Conservation (phyloP, 92 coral and sea anemone genomes). For the Zoanthus solanderi region DNA sequence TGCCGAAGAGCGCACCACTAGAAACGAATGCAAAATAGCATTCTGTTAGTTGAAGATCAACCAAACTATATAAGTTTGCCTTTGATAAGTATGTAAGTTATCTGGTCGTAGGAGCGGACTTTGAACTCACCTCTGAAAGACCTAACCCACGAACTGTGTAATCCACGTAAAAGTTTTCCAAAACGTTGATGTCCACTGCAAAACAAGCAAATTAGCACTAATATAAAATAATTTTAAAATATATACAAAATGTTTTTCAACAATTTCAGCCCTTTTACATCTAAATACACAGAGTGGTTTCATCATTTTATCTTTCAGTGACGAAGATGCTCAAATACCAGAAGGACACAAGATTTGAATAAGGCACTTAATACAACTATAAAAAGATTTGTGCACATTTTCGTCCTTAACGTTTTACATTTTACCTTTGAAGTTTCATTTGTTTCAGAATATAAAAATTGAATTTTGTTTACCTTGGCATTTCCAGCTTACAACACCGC, state of each 20-base stretch:
- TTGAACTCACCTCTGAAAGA: not conserved
- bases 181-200: conserved; percentile 7
- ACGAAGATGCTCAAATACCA: too few species aligned
- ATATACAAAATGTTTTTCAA: too few species aligned
- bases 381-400: not conserved
- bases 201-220: not conserved
- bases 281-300: too few species aligned
- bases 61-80: too few species aligned
- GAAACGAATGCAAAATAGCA: not conserved
- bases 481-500: conserved; percentile 39
- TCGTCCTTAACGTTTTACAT: not conserved
- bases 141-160: not conserved
- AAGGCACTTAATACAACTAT: too few species aligned
- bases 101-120: not conserved
- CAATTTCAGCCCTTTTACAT: too few species aligned
- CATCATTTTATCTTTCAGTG: too few species aligned
- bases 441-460: not conserved
- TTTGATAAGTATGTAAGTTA: too few species aligned
- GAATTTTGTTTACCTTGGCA: conserved; percentile 28
- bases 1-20: conserved; percentile 26
- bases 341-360: too few species aligned
- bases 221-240: not conserved
- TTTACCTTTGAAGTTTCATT: not conserved
- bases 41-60: not conserved
- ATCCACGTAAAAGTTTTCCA: conserved; percentile 1